Conservation (phyloP, 2,113 vertebrate genomes). For the Maccullochella peelii region DNA sequence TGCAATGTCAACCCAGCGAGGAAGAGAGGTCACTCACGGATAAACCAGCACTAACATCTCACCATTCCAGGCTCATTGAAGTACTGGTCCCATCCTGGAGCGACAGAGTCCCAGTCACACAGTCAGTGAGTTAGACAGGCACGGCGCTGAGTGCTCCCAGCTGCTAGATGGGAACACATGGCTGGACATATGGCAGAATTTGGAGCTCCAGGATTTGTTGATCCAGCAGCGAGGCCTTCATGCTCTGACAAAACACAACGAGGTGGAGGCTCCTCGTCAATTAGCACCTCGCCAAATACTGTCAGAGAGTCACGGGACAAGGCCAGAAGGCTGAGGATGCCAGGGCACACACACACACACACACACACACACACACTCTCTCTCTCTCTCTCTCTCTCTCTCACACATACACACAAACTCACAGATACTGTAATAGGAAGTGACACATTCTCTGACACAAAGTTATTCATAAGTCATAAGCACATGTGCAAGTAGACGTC, state of each 20-base stretch:
- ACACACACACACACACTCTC: background rate
- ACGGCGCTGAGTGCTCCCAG: conserved; percentile 67
- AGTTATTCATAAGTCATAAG: conserved; percentile 51
- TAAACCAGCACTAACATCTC: conserved; percentile 13
- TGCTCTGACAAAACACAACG: conserved; percentile 72
- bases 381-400: background rate
- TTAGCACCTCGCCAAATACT: conserved; percentile 63
- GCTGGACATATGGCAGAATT: conserved; percentile 77
- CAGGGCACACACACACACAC: background rate
- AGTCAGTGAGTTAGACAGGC: conserved; percentile 59
- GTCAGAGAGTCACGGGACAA: conserved; percentile 43
- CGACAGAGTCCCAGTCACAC: conserved; percentile 26
- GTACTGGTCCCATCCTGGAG: conserved; percentile 27
- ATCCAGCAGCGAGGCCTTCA: conserved; percentile 65
- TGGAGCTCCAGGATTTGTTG: conserved; percentile 68
- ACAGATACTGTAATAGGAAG: conserved; percentile 35
- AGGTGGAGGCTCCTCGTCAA: conserved; percentile 66
- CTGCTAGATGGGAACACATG: conserved; percentile 69
- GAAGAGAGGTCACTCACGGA: conserved; percentile 10
- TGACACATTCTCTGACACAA: conserved; percentile 52
- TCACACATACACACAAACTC: background rate
- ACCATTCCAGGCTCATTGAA: conserved; percentile 7
- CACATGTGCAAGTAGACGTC: conserved; percentile 5
- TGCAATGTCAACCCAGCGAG: conserved; percentile 29
- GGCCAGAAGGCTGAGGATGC: conserved; percentile 28